Base-by-base conservation (phyloP, 2,888 invertebrate genomes). In the Spisula subtruncata region DNA sequence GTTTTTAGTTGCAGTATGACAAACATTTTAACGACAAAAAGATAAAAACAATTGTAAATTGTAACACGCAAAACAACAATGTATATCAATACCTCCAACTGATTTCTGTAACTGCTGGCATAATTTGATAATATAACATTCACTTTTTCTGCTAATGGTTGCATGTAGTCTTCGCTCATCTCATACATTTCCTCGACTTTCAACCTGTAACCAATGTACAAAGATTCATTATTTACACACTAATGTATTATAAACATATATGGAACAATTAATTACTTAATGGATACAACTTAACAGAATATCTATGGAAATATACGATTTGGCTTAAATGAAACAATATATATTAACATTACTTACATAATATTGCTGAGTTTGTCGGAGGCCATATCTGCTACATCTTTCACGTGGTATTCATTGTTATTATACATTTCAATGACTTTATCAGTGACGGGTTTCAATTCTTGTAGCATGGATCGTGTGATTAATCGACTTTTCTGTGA, bases 351-450 rank as follows among this genome's bases (percentile, higher is more conserved):
- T 25, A 83, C 83, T 56, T 79, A 87, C 83, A 18, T 35, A 16
- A 79, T 51, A 51, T 79, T n/a, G n/a, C 79, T 35, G 35, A 79
- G 16, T 6, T 35, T 83, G 41, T 41, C 41, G 29, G 83, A 29
- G 0, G 85, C n/a, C 46, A 41, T 75, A 56, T 92, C 88, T 18
- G 84, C 54, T n/a, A 90, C 79, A 81, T 90, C 90, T 71, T 75
- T 89, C 16, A 90, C 29, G 66, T 92, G 84, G 25, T 90, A 90
- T 18, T 90, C 85, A 81, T 92, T 92, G 35, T 35, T 54, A 4
- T 92, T 89, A 79, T 92, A 92, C 90, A 92, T 90, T 14, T 84
- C 81, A 16, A 54, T 35, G n/a, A 79, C 56, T 1, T 46, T 51
- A 5, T 54, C 71, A 54, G 80, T 71, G 6, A 81, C 20, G 18